These are phyloP conservation scores for Molanna angustata DNA, from an alignment of 2,888 invertebrate species.

Conservation along the genomic window DNA sequence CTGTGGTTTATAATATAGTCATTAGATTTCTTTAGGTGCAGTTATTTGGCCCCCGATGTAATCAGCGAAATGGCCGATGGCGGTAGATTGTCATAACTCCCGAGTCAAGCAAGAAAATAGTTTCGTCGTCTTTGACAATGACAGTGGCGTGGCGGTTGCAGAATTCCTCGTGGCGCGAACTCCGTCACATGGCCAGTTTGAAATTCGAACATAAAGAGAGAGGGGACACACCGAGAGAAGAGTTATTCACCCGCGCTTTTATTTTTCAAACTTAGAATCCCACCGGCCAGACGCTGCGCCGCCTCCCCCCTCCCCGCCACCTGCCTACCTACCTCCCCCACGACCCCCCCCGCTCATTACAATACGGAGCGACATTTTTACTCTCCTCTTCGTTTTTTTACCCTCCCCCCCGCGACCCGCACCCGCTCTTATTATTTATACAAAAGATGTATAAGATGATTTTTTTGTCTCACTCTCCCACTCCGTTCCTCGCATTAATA, in stretches of 20 bases:
- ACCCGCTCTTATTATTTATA: conserved; percentile 56
- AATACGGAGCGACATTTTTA: conserved; percentile 37
- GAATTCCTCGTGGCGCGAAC: too few species aligned
- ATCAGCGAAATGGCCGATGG: too few species aligned
- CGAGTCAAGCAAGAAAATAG: too few species aligned
- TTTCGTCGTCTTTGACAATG: too few species aligned
- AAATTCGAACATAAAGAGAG: too few species aligned
- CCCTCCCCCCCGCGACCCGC: conserved; percentile 35
- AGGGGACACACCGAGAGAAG: too few species aligned
- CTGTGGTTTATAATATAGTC: too few species aligned
- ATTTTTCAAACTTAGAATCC: conserved; percentile 24
- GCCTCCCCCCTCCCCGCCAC: conserved; percentile 32
- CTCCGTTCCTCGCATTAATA: conserved; percentile 62
- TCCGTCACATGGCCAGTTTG: too few species aligned
- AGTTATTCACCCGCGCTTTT: conserved; percentile 20
- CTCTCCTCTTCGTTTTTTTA: conserved; percentile 45
- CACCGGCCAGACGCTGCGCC: conserved; percentile 31
- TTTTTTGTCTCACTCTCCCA: conserved; percentile 55
- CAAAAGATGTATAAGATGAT: conserved; percentile 53
- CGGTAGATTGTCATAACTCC: too few species aligned
- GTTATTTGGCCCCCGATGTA: too few species aligned
- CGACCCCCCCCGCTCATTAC: conserved; percentile 24
- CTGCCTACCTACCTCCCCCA: conserved; percentile 30
- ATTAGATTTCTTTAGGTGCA: too few species aligned
- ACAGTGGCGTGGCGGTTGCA: too few species aligned